These are phyloP conservation scores for Pseudopodoces humilis DNA, from an alignment of 2,113 vertebrate species.

Conservation along the genomic window DNA sequence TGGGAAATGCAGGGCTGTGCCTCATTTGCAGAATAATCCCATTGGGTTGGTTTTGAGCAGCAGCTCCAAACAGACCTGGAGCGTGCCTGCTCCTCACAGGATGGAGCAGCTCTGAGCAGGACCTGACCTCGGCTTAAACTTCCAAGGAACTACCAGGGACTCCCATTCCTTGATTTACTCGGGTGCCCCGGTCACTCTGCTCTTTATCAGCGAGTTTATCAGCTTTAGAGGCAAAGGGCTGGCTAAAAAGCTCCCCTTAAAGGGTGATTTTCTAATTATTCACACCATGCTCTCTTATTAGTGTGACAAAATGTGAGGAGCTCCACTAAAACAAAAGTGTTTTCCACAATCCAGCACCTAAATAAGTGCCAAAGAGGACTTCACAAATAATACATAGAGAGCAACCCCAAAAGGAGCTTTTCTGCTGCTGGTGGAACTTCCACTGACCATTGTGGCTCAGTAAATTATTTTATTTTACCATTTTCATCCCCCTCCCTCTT, in stretches of 20 bases:
- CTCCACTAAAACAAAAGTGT: not conserved
- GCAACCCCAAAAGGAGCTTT: not conserved
- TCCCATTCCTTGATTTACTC: not conserved
- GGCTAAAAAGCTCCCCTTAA: not conserved
- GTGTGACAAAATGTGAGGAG: not conserved
- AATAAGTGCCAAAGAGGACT: not conserved
- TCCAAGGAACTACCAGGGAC: not conserved
- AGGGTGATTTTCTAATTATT: not conserved
- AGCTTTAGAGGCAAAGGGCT: not conserved
- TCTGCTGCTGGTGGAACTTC: not conserved
- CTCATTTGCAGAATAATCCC: constrained; percentile 27
- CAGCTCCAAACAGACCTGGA: not conserved
- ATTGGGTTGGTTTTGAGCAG: not conserved
- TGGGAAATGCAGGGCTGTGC: constrained; percentile 20
- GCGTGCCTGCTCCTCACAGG: not conserved
- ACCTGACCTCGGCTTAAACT: not conserved
- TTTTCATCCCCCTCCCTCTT: not conserved
- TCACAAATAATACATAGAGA: not conserved
- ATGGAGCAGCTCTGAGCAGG: not conserved
- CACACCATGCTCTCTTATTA: not conserved
- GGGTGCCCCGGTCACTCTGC: not conserved
- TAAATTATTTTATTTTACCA: not conserved
- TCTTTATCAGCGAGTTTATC: not conserved
- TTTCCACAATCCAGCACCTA: not conserved
- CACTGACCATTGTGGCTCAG: not conserved